Percentiles rank a stretch among this genome's conserved stretches.
Conservation (phyloP, 2,797 vertebrate species). For the Urosaurus nigricauda region DNA sequence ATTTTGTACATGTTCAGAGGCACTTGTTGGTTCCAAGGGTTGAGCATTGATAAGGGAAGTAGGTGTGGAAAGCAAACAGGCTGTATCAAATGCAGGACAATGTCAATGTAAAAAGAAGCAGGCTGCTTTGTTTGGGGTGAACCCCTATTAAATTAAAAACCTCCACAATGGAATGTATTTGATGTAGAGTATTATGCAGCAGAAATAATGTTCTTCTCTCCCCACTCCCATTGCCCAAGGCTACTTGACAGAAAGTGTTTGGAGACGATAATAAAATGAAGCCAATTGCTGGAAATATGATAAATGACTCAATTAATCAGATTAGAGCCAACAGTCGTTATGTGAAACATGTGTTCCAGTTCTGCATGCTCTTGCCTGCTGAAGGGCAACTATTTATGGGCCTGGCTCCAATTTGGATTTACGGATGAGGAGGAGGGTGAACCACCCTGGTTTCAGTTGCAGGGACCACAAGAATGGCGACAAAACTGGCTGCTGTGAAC, state of each 20-base stretch:
- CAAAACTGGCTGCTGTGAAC: conserved; percentile 60
- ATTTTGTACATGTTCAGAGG: background rate
- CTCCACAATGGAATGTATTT: background rate
- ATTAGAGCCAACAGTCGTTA: conserved; percentile 67
- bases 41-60: background rate
- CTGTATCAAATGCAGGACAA: background rate
- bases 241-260: conserved; percentile 53
- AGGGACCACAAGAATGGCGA: conserved; percentile 47
- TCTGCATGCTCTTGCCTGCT: conserved; percentile 57
- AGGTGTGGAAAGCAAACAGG: background rate
- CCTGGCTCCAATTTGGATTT: conserved; percentile 67
- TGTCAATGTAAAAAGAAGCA: background rate
- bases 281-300: conserved; percentile 74
- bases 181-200: conserved; percentile 41
- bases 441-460: conserved; percentile 69
- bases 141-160: background rate
- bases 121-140: conserved; percentile 10
- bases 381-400: conserved; percentile 74
- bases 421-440: conserved; percentile 40
- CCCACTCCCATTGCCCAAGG: conserved; percentile 23
- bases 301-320: conserved; percentile 59
- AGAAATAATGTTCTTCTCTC: conserved; percentile 10
- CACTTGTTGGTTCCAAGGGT: background rate
- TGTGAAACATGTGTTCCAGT: conserved; percentile 72
- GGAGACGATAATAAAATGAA: conserved; percentile 72